phyloP scores from a whole-genome alignment of 2,797 vertebrate genomes.

The Macropodus opercularis region DNA sequence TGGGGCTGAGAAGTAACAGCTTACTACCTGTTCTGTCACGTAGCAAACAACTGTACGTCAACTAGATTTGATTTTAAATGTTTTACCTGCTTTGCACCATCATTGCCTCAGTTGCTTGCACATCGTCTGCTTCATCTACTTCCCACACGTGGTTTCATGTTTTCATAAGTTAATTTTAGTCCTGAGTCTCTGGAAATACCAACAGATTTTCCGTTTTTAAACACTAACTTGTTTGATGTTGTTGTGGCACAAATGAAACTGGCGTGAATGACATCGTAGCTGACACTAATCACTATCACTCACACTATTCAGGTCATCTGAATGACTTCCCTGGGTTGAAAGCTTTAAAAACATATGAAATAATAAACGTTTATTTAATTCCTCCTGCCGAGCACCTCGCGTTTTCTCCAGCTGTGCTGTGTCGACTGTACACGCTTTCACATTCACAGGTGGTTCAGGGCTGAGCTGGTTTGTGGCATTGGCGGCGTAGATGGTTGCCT shows the following conservation, averaged over 20 bases:
- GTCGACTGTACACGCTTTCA: too few relatives aligned
- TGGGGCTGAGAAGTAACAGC: constrained; percentile 39
- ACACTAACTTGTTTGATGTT: not conserved
- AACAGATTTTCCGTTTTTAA: not conserved
- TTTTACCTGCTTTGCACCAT: not conserved
- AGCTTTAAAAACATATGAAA: too few relatives aligned
- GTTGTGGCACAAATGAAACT: constrained; percentile 3
- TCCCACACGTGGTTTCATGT: not conserved
- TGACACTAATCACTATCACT: not conserved
- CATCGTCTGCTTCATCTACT: not conserved
- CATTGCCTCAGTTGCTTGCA: not conserved
- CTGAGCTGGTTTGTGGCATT: not conserved
- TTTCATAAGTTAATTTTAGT: not conserved
- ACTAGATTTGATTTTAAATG: not conserved
- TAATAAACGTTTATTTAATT: too few relatives aligned
- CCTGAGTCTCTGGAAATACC: not conserved
- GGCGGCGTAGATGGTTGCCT: too few relatives aligned
- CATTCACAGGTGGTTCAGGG: not conserved
- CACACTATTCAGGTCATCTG: not conserved
- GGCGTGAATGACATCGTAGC: constrained; percentile 1
- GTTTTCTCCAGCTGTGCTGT: too few relatives aligned
- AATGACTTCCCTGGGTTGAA: constrained; percentile 9
- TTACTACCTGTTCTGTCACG: constrained; percentile 25
- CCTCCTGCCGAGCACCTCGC: not conserved
- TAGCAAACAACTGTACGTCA: not conserved